Evolutionary conservation across 2,797 vertebrate species (phyloP).

Genomic region (Macropus fuliginosus): DNA sequence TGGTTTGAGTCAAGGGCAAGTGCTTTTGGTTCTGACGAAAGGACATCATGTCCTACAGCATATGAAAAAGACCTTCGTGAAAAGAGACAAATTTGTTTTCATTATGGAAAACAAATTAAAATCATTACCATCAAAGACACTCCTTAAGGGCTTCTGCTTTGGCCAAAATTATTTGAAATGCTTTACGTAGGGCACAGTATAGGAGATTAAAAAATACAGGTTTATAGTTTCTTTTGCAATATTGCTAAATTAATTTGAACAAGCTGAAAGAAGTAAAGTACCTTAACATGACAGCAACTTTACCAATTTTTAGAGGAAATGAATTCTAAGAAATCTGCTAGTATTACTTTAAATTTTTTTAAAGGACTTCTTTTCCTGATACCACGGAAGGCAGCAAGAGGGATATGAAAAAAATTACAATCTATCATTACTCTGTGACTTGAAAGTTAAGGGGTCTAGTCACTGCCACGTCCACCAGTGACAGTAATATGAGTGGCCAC

Average conservation of each 20-base stretch:
- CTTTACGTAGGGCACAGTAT: conserved; percentile 31
- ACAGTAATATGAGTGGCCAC: neutral
- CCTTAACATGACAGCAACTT: conserved; percentile 9
- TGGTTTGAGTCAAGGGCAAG: neutral
- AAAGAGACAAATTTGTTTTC: neutral
- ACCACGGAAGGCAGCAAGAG: neutral
- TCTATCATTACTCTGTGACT: neutral
- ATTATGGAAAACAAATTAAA: neutral
- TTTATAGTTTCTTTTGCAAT: neutral
- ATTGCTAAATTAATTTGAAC: conserved; percentile 2
- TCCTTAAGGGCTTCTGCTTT: conserved; percentile 6
- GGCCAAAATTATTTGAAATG: neutral
- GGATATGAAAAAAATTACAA: neutral
- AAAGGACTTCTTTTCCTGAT: neutral
- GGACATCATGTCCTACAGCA: neutral
- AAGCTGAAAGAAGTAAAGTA: conserved; percentile 19
- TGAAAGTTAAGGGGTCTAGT: neutral
- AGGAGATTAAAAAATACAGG: conserved; percentile 6
- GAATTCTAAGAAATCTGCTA: neutral
- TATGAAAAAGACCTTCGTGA: neutral
- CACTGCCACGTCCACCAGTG: neutral
- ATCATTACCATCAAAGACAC: neutral
- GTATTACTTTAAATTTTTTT: conserved; percentile 28
- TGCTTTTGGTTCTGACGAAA: neutral
- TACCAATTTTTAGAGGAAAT: conserved; percentile 28